Percentiles rank a stretch among this genome's conserved stretches.
phyloP scores from a whole-genome alignment of 2,888 invertebrate species.

The Deilephila porcellus region DNA sequence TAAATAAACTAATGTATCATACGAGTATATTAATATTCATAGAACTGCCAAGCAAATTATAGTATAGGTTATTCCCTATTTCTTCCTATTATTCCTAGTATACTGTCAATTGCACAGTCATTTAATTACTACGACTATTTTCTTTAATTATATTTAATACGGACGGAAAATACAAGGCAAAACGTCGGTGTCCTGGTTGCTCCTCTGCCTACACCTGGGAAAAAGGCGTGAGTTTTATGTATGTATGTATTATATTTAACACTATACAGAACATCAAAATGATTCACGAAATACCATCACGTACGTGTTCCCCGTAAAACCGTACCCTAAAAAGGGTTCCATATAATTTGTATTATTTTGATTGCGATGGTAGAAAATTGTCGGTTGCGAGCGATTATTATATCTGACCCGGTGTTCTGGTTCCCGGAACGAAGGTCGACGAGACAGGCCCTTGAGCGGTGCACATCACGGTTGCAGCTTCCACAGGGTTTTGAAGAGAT shows the following conservation, averaged over 20 bases:
- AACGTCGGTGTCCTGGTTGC: too few relatives aligned
- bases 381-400: slow-evolving; percentile 67
- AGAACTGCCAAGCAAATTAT: too few relatives aligned
- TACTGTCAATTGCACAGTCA: too few relatives aligned
- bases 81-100: too few relatives aligned
- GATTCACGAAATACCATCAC: slow-evolving; percentile 4
- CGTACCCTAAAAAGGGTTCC: slow-evolving; percentile 53
- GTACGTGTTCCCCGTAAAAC: not conserved
- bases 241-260: not conserved
- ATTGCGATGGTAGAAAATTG: slow-evolving; percentile 77
- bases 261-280: not conserved
- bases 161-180: too few relatives aligned
- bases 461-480: slow-evolving; percentile 67
- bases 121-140: too few relatives aligned
- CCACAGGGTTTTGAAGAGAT: slow-evolving; percentile 49
- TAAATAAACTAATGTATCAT: too few relatives aligned
- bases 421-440: slow-evolving; percentile 71
- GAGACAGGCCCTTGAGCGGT: slow-evolving; percentile 56
- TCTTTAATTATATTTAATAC: too few relatives aligned
- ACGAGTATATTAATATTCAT: too few relatives aligned
- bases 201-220: too few relatives aligned
- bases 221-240: too few relatives aligned
- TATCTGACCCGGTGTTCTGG: slow-evolving; percentile 58
- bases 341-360: slow-evolving; percentile 78
- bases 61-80: too few relatives aligned